These are phyloP conservation scores for Caenorhabditis briggsae DNA, from an alignment of 1,140 invertebrate species.

Conservation along the genomic window DNA sequence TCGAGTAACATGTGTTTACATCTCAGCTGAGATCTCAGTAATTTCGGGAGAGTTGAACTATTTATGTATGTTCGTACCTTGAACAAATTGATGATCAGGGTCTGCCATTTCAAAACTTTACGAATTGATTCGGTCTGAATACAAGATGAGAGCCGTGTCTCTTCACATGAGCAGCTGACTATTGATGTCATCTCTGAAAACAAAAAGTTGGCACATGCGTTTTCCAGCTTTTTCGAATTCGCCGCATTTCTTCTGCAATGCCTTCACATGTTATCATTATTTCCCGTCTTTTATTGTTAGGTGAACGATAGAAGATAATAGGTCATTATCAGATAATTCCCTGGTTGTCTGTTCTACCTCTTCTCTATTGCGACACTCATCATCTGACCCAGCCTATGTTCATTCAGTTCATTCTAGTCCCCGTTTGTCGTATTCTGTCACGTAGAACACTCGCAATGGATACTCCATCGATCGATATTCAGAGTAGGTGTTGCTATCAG, in stretches of 20 bases:
- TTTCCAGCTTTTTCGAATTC: too few relatives aligned
- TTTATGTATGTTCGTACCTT: too few relatives aligned
- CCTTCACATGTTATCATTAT: too few relatives aligned
- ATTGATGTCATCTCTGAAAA: neutral
- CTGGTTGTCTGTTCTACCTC: neutral
- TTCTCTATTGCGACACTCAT: neutral
- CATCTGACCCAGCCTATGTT: neutral
- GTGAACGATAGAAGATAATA: neutral
- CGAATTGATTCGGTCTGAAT: too few relatives aligned
- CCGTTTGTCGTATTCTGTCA: neutral
- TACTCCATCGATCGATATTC: constrained; percentile 56
- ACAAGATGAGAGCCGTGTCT: too few relatives aligned
- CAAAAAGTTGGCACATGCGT: neutral
- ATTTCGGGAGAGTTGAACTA: too few relatives aligned
- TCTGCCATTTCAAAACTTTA: too few relatives aligned
- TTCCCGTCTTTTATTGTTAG: neutral
- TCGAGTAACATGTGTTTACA: too few relatives aligned
- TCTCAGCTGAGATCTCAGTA: too few relatives aligned
- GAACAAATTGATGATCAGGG: too few relatives aligned
- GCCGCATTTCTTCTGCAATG: too few relatives aligned
- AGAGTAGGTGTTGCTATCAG: constrained; percentile 16
- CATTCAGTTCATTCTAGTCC: constrained; percentile 32
- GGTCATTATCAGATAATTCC: neutral
- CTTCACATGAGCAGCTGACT: neutral
- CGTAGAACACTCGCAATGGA: constrained; percentile 42